Conservation (phyloP, 2,113 vertebrate species). For the Oryctolagus cuniculus region DNA sequence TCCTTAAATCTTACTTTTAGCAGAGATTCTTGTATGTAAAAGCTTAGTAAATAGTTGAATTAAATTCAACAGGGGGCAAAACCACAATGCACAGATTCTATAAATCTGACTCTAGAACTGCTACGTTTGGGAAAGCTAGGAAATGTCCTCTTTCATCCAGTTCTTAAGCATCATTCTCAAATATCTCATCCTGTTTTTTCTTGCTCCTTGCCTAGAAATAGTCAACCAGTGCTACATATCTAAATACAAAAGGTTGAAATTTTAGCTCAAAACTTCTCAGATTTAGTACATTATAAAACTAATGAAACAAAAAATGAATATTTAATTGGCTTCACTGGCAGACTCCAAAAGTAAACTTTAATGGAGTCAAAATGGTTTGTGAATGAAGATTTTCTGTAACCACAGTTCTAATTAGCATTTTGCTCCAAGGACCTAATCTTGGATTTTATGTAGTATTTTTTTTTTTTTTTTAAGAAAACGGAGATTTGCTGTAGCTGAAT, state of each 20-base stretch:
- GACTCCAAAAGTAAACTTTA: constrained; percentile 12
- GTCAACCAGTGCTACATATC: neutral
- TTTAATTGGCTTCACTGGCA: neutral
- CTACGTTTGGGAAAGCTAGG: neutral
- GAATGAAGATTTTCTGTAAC: constrained; percentile 38
- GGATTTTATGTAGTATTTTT: neutral
- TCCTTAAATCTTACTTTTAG: neutral
- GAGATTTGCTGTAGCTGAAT: neutral
- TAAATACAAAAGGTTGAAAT: constrained; percentile 24
- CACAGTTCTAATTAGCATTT: constrained; percentile 6
- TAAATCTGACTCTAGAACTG: neutral
- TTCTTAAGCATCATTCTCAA: neutral
- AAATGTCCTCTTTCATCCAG: neutral
- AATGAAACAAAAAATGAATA: neutral
- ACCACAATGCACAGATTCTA: neutral
- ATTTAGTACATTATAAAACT: neutral
- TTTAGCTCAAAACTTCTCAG: constrained; percentile 9
- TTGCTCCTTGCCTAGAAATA: neutral
- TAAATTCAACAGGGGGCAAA: neutral
- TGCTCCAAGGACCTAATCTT: neutral
- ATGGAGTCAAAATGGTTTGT: neutral
- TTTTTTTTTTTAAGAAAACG: neutral
- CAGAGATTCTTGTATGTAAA: neutral
- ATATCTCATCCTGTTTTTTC: neutral
- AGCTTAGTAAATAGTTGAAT: neutral